Conservation (phyloP, 2,113 vertebrate genomes). For the Amphilophus citrinellus region DNA sequence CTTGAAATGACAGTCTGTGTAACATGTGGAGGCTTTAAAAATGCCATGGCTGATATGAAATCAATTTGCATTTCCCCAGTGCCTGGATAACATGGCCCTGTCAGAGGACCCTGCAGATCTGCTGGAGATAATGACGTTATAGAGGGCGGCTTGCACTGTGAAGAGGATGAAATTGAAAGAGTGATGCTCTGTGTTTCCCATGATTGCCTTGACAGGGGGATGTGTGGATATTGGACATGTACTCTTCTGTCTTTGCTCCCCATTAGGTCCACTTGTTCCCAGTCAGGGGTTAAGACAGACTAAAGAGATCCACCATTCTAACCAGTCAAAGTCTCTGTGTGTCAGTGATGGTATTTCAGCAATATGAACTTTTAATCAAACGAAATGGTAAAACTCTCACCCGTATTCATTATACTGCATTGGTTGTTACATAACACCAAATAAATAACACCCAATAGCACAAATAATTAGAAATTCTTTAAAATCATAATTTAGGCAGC, state of each 20-base stretch:
- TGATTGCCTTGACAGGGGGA: slow-evolving; percentile 79
- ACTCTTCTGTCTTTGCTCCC: slow-evolving; percentile 78
- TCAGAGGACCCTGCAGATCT: slow-evolving; percentile 82
- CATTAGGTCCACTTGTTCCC: slow-evolving; percentile 84
- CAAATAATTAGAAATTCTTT: slow-evolving; percentile 55
- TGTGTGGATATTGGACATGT: slow-evolving; percentile 72
- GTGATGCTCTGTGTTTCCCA: slow-evolving; percentile 81
- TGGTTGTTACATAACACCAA: background rate
- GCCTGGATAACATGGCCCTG: slow-evolving; percentile 82
- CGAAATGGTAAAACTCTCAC: slow-evolving; percentile 40
- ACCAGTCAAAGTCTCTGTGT: slow-evolving; percentile 70
- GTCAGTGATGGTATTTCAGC: slow-evolving; percentile 79
- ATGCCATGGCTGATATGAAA: slow-evolving; percentile 86
- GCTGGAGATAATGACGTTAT: slow-evolving; percentile 83
- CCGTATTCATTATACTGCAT: background rate
- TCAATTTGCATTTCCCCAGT: slow-evolving; percentile 87
- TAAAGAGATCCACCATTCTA: slow-evolving; percentile 79
- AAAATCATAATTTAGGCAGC: slow-evolving; percentile 53
- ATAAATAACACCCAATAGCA: background rate
- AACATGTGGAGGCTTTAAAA: slow-evolving; percentile 82
- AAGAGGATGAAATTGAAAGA: slow-evolving; percentile 81
- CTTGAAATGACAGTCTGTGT: slow-evolving; percentile 81
- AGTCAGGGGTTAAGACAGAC: slow-evolving; percentile 83
- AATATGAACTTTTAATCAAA: slow-evolving; percentile 46
- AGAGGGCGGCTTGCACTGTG: slow-evolving; percentile 70